Percentiles rank a stretch among this genome's conserved stretches.
These are phyloP conservation scores for Lycia hirtaria DNA, from an alignment of 2,888 invertebrate genomes.

Conservation along the genomic window DNA sequence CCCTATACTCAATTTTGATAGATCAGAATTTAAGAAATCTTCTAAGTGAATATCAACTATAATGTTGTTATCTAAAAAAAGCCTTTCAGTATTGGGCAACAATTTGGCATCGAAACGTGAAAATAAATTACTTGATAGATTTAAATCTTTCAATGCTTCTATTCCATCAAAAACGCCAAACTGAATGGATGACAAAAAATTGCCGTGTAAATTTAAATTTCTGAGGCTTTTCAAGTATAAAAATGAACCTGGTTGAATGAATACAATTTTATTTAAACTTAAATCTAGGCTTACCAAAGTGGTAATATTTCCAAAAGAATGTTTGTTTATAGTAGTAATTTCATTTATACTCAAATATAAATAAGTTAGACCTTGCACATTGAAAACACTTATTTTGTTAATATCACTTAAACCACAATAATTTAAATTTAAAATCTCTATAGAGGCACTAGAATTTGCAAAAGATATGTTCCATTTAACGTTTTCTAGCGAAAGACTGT, in stretches of 20 bases:
- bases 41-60: slow-evolving; percentile 34
- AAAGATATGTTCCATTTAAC: slow-evolving; percentile 35
- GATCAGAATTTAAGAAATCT: slow-evolving; percentile 27
- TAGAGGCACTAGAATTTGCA: slow-evolving; percentile 24
- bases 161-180: slow-evolving; percentile 44
- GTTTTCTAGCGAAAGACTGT: slow-evolving; percentile 32
- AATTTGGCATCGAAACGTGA: slow-evolving; percentile 37
- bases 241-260: slow-evolving; percentile 45
- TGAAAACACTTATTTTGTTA: slow-evolving; percentile 29
- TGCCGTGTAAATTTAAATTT: slow-evolving; percentile 33
- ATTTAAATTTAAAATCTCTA: slow-evolving; percentile 34
- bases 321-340: slow-evolving; percentile 38
- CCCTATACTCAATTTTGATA: slow-evolving; percentile 37
- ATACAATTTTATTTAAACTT: slow-evolving; percentile 40
- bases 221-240: slow-evolving; percentile 27
- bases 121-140: slow-evolving; percentile 39
- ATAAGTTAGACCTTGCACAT: slow-evolving; percentile 25
- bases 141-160: slow-evolving; percentile 28
- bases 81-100: slow-evolving; percentile 26
- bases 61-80: slow-evolving; percentile 40
- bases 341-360: slow-evolving; percentile 40
- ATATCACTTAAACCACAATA: slow-evolving; percentile 38
- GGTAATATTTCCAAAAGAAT: slow-evolving; percentile 38
- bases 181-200: slow-evolving; percentile 36
- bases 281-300: slow-evolving; percentile 37